Evolutionary conservation across 2,888 invertebrate genomes (phyloP).

Genomic region (Strigamia crassipes): DNA sequence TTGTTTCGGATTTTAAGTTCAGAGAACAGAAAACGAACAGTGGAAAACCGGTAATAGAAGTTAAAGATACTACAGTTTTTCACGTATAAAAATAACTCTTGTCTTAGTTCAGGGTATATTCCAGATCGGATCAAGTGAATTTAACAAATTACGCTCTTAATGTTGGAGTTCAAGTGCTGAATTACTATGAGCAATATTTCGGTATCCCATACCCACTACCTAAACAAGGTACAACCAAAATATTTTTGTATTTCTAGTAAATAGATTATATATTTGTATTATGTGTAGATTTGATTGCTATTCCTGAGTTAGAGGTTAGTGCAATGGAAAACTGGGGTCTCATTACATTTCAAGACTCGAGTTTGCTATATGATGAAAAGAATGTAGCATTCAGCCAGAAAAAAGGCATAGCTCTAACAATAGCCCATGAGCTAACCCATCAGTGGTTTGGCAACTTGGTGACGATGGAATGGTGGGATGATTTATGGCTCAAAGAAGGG

Average conservation of each 20-base stretch:
- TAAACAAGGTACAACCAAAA: conserved; percentile 89
- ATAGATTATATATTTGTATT: neutral
- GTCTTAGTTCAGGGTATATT: conserved; percentile 56
- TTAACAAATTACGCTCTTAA: conserved; percentile 77
- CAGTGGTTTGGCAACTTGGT: conserved; percentile 64
- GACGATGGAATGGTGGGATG: conserved; percentile 67
- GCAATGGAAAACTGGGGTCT: conserved; percentile 97
- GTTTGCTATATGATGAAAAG: conserved; percentile 73
- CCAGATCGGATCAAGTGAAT: conserved; percentile 62
- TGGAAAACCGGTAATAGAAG: conserved; percentile 62
- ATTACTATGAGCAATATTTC: conserved; percentile 84
- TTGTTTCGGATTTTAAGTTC: conserved; percentile 81
- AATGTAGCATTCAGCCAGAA: conserved; percentile 77
- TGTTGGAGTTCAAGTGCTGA: conserved; percentile 66
- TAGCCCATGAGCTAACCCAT: conserved; percentile 93
- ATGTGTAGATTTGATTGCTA: conserved; percentile 75
- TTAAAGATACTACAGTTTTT: neutral
- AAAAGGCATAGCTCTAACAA: conserved; percentile 76
- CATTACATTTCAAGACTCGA: conserved; percentile 82
- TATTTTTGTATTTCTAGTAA: neutral
- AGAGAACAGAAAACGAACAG: conserved; percentile 62
- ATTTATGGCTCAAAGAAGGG: conserved; percentile 86
- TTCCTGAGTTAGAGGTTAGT: conserved; percentile 86
- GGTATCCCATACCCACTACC: conserved; percentile 83
- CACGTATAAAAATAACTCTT: too few relatives aligned